A percentile compares a stretch with the other conserved stretches of the same genome.
phyloP scores from a whole-genome alignment of 1,140 invertebrate genomes.

The Drosophila grimshawi region DNA sequence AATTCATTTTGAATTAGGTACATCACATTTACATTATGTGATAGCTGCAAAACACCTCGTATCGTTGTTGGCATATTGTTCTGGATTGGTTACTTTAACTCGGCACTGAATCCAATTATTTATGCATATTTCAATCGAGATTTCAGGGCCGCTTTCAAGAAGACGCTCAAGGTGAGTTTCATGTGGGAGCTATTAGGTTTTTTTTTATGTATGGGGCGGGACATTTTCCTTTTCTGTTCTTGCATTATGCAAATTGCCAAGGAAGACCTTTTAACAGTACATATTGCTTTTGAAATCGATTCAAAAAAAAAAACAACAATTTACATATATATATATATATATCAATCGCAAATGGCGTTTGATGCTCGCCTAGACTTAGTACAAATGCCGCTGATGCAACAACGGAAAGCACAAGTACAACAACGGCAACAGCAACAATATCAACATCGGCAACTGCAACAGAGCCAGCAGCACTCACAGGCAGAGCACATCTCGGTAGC shows the following conservation, averaged over 20 bases:
- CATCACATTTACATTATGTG: slow-evolving; percentile 93
- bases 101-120: slow-evolving; percentile 97
- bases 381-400: slow-evolving; percentile 59
- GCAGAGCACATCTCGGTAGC: slow-evolving; percentile 59
- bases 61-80: slow-evolving; percentile 94
- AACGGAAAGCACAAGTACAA: slow-evolving; percentile 46
- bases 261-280: slow-evolving; percentile 65
- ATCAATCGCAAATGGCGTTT: slow-evolving; percentile 25
- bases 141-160: slow-evolving; percentile 96
- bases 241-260: slow-evolving; percentile 20
- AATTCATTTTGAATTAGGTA: slow-evolving; percentile 87
- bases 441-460: slow-evolving; percentile 30
- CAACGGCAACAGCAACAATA: slow-evolving; percentile 33
- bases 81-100: slow-evolving; percentile 99
- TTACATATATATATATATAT: not conserved
- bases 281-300: slow-evolving; percentile 55
- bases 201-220: slow-evolving; percentile 86
- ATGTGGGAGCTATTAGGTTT: slow-evolving; percentile 72
- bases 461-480: slow-evolving; percentile 16
- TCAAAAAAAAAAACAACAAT: slow-evolving; percentile 9
- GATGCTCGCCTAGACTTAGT: slow-evolving; percentile 65
- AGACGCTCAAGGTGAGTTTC: slow-evolving; percentile 92
- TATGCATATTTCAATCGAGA: slow-evolving; percentile 99
- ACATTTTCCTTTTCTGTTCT: slow-evolving; percentile 59
- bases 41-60: slow-evolving; percentile 85